Evolutionary conservation across 2,797 vertebrate species (phyloP), one percentile per base, ranked within the genome.

Genomic region (Macropodus opercularis): DNA sequence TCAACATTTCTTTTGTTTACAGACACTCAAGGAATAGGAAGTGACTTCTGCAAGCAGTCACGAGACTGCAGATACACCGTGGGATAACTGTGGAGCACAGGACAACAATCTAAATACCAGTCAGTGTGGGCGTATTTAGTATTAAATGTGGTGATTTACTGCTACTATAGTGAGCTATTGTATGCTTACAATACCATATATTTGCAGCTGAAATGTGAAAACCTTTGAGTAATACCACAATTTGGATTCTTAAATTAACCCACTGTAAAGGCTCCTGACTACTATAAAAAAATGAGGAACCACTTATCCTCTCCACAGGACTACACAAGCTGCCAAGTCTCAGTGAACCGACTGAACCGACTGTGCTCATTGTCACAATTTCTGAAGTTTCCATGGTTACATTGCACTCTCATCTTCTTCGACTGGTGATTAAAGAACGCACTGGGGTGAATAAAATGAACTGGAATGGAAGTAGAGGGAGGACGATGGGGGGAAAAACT

Each of bases 341-440:
- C 85, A 80, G 84, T 90, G 60, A 79, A 92, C 86, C 92, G 90
- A 81, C 84, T 90, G 59, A 80, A 92, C 86, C 92, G 90, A 91
- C 92, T 89, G 63, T 44, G 69, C 60, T 89, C 90, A 92, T 93
- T 93, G 92, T 94, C 90, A 76, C 32, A 51, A 53, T 61, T 75
- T 87, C 80, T 79, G 68, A 85, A 35, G 93, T 96, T 93, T 84
- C 94, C 91, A 94, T 94, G 92, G 93, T 83, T 92, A 95, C 93
- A 27, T 80, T 44, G 42, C 86, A 77, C 79, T 89, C 91, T 85
- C 94, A 89, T 94, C 93, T 91, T 90, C 57, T 54, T 44, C 34
- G 14, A 48, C 21, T 32, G 92, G 85, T 89, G 91, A 94, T 95
- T 93, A 95, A 94, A 94, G 91, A 86, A 75, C 71, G 80, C 88